phyloP scores from a whole-genome alignment of 1,140 invertebrate species.

The Microplitis demolitor region DNA sequence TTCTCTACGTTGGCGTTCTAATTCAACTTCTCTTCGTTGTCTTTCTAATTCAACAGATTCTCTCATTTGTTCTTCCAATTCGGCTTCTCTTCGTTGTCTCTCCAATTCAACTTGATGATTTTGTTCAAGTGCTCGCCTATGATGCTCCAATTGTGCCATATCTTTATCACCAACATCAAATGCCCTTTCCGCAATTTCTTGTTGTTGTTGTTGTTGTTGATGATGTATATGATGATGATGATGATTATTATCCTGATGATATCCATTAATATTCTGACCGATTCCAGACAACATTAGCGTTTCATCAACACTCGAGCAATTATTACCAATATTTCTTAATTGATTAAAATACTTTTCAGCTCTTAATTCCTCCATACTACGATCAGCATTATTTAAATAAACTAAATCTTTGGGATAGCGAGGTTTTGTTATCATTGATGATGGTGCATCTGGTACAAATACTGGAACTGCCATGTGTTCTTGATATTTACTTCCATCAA shows the following conservation, averaged over 20 bases:
- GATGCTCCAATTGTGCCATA: not conserved
- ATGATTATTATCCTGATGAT: not conserved
- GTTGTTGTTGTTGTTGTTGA: not conserved
- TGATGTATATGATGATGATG: not conserved
- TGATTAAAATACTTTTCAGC: conserved; percentile 48
- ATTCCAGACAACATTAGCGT: not conserved
- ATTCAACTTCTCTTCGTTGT: conserved; percentile 39
- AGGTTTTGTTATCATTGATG: conserved; percentile 62
- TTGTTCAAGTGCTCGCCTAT: conserved; percentile 19
- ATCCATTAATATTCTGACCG: not conserved
- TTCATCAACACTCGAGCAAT: not conserved
- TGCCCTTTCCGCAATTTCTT: not conserved
- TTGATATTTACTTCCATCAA: conserved; percentile 59
- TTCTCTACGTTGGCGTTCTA: conserved; percentile 28
- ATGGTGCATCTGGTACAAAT: conserved; percentile 66
- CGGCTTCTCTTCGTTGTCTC: conserved; percentile 28
- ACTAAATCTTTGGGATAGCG: conserved; percentile 62
- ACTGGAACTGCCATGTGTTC: conserved; percentile 66
- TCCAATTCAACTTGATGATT: conserved; percentile 34
- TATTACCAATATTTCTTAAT: conserved; percentile 22
- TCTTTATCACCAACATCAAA: not conserved
- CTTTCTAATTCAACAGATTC: conserved; percentile 37
- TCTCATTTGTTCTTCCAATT: conserved; percentile 40
- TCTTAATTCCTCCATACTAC: conserved; percentile 72
- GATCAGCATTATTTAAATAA: conserved; percentile 67